Evolutionary conservation across 1,140 invertebrate genomes (phyloP), one percentile per base, ranked within the genome.

Genomic region (Drosophila saltans): DNA sequence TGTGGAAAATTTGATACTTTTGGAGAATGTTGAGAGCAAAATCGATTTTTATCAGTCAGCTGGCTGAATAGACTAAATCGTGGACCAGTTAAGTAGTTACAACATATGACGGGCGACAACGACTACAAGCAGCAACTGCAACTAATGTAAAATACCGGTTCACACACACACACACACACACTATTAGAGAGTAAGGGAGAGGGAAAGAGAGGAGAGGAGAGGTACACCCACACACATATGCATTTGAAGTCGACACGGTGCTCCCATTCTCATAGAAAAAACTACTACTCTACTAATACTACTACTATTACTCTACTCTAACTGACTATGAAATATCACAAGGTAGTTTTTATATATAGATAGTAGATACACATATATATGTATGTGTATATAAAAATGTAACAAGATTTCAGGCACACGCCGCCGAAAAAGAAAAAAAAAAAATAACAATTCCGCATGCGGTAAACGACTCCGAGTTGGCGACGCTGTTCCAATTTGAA

Each of bases 401-500:
- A 75, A 72, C 66, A 61, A 68, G 69, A 70, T 84, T 67, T 57
- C 39, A 76, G 61, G 71, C 65, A 72, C 66, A 74, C 66, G 69
- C 74, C 65, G 57, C 60, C 60, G 48, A 77, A 73, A 66, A 72
- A 77, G 33, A 58, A 52, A 41, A 40, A 41, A 41, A 16, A 40
- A 48, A 63, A 41, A 11, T 26, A 60, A 77, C 74, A 78, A 78
- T 78, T 78, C 75, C 75, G 75, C 74, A 72, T 77, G 74, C 69
- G 56, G 69, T 61, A 67, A 43, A 55, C 61, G 59, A 45, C 73
- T 72, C 41, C 41, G 40, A 45, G 41, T 61, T 48, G 41, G 39
- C 64, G 62, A 28, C 69, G 67, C 16, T 77, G 83, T 62, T 82
- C 84, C 84, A 78, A 88, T 88, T 88, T 88, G 80, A 88, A 88